Base-by-base conservation (phyloP, 2,113 vertebrate species). In the Micronycteris hirsuta region DNA sequence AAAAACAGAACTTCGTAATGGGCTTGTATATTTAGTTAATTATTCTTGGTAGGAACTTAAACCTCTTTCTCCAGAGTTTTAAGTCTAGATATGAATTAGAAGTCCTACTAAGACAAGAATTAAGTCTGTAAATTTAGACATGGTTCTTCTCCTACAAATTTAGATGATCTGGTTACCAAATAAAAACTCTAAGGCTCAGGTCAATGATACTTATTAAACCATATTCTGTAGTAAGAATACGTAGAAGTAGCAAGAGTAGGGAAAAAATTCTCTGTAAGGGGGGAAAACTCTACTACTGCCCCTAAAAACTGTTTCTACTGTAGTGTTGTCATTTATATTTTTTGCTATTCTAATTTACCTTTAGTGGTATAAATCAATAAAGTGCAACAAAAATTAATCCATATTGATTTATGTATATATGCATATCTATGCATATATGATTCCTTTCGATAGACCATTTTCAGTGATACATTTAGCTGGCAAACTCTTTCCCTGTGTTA, bases 311-410 rank as follows among this genome's bases (percentile, higher is more conserved):
- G 5, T 77, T 94, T 88, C 36, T 93, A 73, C 16, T 86, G 31
- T 71, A 65, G 8, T 73, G 16, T 94, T 86, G n/a, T 86, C 33
- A 47, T 81, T 61, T 61, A 61, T 61, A 61, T 28, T 11, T 82
- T 83, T 81, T 77, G 54, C 17, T 95, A 83, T 90, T 85, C 14
- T 83, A 76, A 90, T 71, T 70, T 97, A 93, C 1, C 89, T 36
- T 56, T 92, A 92, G 80, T 87, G n/a, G 52, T 95, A 94, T 65
- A 93, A 89, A 84, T 91, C 70, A 94, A 92, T 85, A 94, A 95
- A 94, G 65, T 86, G 28, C 36, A 88, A 86, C 73, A 78, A 70
- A 92, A 86, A 83, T 89, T n/a, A 38, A 94, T 93, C 54, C 70
- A 84, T 92, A 83, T 74, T 96, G 71, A 71, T 28, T 89, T 36